Base-by-base conservation (phyloP, 2,888 invertebrate species). In the Stegana nigrithorax region DNA sequence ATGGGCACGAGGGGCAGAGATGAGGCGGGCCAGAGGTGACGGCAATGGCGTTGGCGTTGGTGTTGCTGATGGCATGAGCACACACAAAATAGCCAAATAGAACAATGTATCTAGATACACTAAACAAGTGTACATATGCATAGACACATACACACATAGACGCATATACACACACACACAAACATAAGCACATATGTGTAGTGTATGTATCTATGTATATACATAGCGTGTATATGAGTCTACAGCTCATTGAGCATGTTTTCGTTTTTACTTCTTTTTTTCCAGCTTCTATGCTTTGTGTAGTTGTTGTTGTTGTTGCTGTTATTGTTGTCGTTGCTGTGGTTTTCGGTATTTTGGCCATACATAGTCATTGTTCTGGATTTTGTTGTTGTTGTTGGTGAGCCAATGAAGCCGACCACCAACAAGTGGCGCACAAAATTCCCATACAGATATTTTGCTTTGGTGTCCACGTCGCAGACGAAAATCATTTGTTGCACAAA, bases 191-290 rank as follows among this genome's bases (percentile, higher is more conserved):
- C 45, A 45, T 59, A 60, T 65, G 39, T 47, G 44, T 17, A 53
- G 55, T 47, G 21, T 56, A 56, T 60, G 64, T 62, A 60, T 60
- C 29, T 42, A 59, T 62, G 26, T 51, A 62, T 64, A 62, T 58
- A 58, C n/a, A n/a, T n/a, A n/a, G n/a, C n/a, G n/a, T n/a, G n/a
- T n/a, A n/a, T n/a, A n/a, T n/a, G n/a, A n/a, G 53, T 55, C 32
- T 55, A 55, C 53, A 55, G 53, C 53, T 55, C 53, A 55, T 55
- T 55, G 53, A 55, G 36, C 53, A 55, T 55, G 36, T 55, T 55
- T 55, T 55, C 36, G 29, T 27, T 47, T 19, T n/a, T 47, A 12
- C n/a, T 47, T 12, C 7, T 47, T 21, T 8, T 21, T 23, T 12
- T 47, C n/a, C n/a, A n/a, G n/a, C n/a, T n/a, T 39, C 10, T n/a